phyloP scores from a whole-genome alignment of 2,888 invertebrate species.

The Eilema griseolum region DNA sequence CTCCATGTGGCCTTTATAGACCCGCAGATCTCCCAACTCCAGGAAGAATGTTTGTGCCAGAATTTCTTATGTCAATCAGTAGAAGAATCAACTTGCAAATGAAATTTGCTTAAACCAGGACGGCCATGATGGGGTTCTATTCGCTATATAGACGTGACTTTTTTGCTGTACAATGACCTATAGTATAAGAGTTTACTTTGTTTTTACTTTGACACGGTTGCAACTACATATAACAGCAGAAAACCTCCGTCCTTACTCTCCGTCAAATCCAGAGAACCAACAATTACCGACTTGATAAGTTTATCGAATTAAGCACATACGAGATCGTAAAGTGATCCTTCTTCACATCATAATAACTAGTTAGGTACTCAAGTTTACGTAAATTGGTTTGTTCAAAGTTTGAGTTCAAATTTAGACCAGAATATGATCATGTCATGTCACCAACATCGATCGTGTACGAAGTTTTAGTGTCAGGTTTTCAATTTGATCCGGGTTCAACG shows the following conservation, averaged over 20 bases:
- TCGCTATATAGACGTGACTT: too few species aligned
- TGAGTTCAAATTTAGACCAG: conserved; percentile 29
- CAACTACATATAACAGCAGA: not conserved
- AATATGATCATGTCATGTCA: not conserved
- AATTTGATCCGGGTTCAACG: not conserved
- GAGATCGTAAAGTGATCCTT: not conserved
- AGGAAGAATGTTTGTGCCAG: too few species aligned
- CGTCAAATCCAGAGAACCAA: not conserved
- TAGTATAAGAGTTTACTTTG: too few species aligned
- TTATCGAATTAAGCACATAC: not conserved
- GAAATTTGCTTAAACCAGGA: too few species aligned
- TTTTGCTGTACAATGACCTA: too few species aligned
- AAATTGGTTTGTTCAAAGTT: conserved; percentile 26
- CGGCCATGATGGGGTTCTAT: too few species aligned
- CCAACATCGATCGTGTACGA: not conserved
- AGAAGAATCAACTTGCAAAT: too few species aligned
- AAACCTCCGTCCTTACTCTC: not conserved
- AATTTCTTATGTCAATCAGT: too few species aligned
- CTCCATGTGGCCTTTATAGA: too few species aligned
- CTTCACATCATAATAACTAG: conserved; percentile 2
- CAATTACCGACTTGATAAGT: not conserved
- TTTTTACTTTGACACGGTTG: too few species aligned
- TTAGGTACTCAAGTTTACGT: not conserved
- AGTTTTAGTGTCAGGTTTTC: not conserved
- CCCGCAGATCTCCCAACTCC: too few species aligned